Percentiles rank a stretch among this genome's conserved stretches.
Evolutionary conservation across 2,113 vertebrate species (phyloP).

Genomic region (Phodopus roborovskii): DNA sequence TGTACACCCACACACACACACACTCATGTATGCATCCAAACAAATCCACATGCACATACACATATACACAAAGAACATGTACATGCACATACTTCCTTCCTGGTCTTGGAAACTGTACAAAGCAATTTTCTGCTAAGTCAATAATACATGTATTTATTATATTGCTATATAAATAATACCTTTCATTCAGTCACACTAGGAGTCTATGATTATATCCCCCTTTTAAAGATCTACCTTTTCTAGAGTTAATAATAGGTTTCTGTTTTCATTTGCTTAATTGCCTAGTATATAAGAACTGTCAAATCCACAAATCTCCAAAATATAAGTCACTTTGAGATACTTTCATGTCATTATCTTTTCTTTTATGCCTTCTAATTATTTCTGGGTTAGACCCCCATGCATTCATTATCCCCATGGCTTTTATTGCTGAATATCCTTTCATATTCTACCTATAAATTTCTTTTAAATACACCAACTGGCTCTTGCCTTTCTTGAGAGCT

Average conservation of each 20-base stretch:
- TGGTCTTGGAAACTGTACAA: not conserved
- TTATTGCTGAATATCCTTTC: not conserved
- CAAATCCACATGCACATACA: too few relatives aligned
- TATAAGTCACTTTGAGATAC: not conserved
- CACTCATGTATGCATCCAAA: not conserved
- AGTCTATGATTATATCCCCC: not conserved
- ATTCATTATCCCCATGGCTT: not conserved
- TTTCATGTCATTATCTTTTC: not conserved
- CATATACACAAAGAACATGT: not conserved
- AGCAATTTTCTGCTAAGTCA: not conserved
- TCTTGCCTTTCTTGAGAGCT: not conserved
- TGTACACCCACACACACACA: not conserved
- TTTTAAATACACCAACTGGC: not conserved
- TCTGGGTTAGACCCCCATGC: not conserved
- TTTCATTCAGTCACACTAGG: not conserved
- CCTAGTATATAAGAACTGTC: not conserved
- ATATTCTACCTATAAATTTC: not conserved
- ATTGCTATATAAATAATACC: not conserved
- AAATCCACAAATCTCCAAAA: not conserved
- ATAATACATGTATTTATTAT: not conserved
- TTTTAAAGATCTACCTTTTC: not conserved
- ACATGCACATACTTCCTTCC: not conserved
- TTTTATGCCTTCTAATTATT: too few relatives aligned
- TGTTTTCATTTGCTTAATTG: constrained; percentile 14
- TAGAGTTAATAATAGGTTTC: not conserved